Percentiles rank a stretch among this genome's conserved stretches.
Evolutionary conservation across 2,797 vertebrate genomes (phyloP).

Genomic region (Phrynocephalus forsythii): DNA sequence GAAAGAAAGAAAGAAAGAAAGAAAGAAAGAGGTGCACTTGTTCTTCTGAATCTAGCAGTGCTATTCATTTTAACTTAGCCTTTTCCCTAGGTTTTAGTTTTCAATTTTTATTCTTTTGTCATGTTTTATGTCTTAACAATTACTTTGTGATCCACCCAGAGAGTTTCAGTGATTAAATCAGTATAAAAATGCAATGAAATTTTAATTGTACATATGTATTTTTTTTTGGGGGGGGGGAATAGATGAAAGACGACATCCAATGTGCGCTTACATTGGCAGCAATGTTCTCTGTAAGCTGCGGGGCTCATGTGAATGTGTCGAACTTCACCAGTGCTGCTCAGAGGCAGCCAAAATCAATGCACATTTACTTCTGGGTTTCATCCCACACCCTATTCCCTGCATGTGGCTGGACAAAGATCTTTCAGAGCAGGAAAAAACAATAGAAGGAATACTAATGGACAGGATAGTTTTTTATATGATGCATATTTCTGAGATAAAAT

Average conservation of each 20-base stretch:
- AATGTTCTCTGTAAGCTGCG: no score
- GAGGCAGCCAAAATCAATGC: no score
- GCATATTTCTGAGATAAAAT: background rate
- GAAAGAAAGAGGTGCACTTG: background rate
- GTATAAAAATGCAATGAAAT: background rate
- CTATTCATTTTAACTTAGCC: background rate
- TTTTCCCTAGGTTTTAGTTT: background rate
- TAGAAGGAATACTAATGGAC: no score
- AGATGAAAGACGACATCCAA: background rate
- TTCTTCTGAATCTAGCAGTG: background rate
- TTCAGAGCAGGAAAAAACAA: no score
- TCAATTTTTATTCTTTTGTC: background rate
- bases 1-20: no score
- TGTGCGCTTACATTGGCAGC: background rate
- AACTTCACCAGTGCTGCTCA: no score
- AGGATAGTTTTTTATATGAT: no score
- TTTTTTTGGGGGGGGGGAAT: background rate
- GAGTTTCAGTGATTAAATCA: background rate
- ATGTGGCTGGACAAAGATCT: no score
- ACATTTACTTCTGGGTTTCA: no score
- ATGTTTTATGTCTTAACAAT: background rate
- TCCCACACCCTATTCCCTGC: no score
- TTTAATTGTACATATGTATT: background rate
- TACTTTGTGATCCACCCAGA: background rate
- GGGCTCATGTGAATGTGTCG: no score